Conservation (phyloP, 2,113 vertebrate genomes). For the Carettochelys insculpta region DNA sequence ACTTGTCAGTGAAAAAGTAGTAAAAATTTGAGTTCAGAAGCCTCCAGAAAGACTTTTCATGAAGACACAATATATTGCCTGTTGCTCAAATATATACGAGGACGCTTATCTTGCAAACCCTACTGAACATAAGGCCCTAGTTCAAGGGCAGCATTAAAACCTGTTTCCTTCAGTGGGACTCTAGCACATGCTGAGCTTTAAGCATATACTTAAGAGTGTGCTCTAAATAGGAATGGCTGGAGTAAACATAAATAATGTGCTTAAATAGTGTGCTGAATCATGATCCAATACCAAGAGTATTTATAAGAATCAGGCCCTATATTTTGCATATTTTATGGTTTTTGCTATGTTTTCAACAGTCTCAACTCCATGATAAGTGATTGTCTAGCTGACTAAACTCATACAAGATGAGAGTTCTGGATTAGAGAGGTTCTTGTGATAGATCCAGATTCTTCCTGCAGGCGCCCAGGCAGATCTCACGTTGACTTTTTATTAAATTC, state of each 20-base stretch:
- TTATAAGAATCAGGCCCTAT: background rate
- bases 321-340: background rate
- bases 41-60: background rate
- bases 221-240: background rate
- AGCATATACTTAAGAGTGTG: background rate
- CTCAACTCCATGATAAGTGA: background rate
- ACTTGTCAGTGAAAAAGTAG: slow-evolving; percentile 44
- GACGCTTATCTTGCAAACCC: fast-evolving
- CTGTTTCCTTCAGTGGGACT: background rate
- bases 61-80: background rate
- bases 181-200: background rate
- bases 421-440: background rate
- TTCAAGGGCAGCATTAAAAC: background rate
- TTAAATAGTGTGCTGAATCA: background rate
- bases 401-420: no score
- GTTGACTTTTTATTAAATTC: background rate
- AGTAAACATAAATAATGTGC: background rate
- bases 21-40: slow-evolving; percentile 27
- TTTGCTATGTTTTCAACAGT: background rate
- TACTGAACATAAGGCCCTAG: background rate
- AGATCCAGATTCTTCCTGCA: background rate
- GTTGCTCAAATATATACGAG: background rate
- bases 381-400: no score
- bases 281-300: background rate
- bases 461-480: background rate